Percentiles rank a stretch among this genome's conserved stretches.
Evolutionary conservation across 2,113 vertebrate species (phyloP).

Genomic region (Orycteropus afer): DNA sequence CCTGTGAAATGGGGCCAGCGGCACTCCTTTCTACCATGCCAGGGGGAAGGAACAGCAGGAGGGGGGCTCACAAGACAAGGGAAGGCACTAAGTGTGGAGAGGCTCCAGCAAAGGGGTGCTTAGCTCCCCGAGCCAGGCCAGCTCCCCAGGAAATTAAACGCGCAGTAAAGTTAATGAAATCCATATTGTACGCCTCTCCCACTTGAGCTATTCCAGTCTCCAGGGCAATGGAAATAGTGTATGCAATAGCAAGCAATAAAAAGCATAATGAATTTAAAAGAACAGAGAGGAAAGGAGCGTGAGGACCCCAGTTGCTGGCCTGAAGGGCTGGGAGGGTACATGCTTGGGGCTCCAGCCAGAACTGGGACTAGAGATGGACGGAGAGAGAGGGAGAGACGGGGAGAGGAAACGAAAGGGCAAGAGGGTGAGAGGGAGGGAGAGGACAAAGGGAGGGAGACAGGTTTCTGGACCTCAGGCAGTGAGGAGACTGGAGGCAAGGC

Average conservation of each 20-base stretch:
- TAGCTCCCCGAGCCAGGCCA: not conserved
- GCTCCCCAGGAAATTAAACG: not conserved
- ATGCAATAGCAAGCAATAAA: slow-evolving; percentile 59
- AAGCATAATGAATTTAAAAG: slow-evolving; percentile 70
- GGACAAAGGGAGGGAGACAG: not conserved
- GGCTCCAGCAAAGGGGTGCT: not conserved
- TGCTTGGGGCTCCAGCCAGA: not conserved
- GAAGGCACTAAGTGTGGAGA: not conserved
- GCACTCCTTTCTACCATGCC: not conserved
- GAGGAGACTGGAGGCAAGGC: not conserved
- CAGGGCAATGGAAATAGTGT: slow-evolving; percentile 60
- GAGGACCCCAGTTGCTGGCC: not conserved
- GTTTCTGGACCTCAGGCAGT: not conserved
- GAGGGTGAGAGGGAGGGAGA: not conserved
- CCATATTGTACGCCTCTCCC: not conserved
- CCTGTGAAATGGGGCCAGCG: slow-evolving; percentile 16
- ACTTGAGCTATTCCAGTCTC: slow-evolving; percentile 54
- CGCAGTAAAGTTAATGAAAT: slow-evolving; percentile 69
- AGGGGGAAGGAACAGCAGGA: not conserved
- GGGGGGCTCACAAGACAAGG: not conserved
- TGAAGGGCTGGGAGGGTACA: not conserved
- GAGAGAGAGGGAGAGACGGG: not conserved
- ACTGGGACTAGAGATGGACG: not conserved
- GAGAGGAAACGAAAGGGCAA: not conserved
- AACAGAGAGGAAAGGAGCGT: not conserved